A percentile compares a stretch with the other conserved stretches of the same genome.
phyloP scores from a whole-genome alignment of 2,797 vertebrate genomes.

The Sebastes minor region DNA sequence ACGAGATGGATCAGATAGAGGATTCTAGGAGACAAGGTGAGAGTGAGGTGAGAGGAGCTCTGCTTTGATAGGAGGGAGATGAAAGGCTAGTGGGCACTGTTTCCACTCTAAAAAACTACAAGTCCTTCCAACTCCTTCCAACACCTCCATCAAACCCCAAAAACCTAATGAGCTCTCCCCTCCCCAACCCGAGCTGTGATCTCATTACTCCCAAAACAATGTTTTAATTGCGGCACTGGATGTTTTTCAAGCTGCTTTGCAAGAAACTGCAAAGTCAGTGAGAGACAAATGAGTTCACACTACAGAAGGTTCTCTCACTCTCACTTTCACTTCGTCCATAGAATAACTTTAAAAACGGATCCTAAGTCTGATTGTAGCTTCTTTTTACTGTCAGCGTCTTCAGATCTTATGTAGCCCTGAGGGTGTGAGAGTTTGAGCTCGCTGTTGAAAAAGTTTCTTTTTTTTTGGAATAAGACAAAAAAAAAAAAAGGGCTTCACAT shows the following conservation, averaged over 20 bases:
- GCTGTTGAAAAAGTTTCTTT: constrained; percentile 6
- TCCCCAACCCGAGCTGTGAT: constrained; percentile 11
- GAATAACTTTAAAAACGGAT: constrained; percentile 14
- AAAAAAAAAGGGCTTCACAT: background rate
- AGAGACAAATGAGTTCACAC: constrained; percentile 18
- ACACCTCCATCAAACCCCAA: background rate
- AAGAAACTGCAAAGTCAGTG: constrained; percentile 6
- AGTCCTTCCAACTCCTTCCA: background rate
- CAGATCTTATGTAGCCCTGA: constrained; percentile 39
- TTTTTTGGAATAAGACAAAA: constrained; percentile 7
- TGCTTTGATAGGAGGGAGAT: constrained; percentile 19
- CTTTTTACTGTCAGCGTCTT: constrained; percentile 22
- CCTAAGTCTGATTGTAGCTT: constrained; percentile 14
- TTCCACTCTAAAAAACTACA: background rate
- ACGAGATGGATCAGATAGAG: constrained; percentile 38
- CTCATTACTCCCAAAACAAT: constrained; percentile 39
- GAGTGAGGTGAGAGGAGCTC: constrained; percentile 3
- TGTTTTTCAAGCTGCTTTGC: constrained; percentile 22
- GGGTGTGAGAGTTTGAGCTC: constrained; percentile 9
- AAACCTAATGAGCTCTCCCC: constrained; percentile 34
- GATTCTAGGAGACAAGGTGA: constrained; percentile 25
- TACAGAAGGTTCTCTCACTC: constrained; percentile 6
- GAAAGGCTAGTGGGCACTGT: background rate
- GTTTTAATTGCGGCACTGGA: constrained; percentile 60
- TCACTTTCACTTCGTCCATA: background rate